Evolutionary conservation across 64 coral and sea anemone species (phyloP), one percentile per base, ranked within the genome.

Genomic region (Pocillopora damicornis): DNA sequence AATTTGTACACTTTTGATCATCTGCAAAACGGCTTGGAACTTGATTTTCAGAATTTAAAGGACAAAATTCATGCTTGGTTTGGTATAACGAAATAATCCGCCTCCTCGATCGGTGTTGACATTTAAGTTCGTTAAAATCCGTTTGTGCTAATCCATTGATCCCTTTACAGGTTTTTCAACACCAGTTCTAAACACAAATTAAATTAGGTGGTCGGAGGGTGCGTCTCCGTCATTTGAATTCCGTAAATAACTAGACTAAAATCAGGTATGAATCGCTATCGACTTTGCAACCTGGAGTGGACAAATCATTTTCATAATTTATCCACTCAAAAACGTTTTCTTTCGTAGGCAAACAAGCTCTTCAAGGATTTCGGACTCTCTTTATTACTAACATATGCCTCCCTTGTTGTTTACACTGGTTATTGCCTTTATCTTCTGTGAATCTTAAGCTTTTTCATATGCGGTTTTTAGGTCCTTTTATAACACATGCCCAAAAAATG

Each of bases 101-200:
- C 42, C 7, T 51, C 42, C 42, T 51, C 42, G 7, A 51, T 51
- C 11, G 56, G 10, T 56, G 57, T 59, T 60, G 26, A 79, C 18
- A 79, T 59, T 59, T 23, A 0, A 26, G 60, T 30, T 79, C n/a
- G 5, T 79, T 79, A 60, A 30, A 79, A 79, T 60, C 57, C 58
- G 77, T 60, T 79, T 60, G 15, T 51, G 58, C 15, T 60, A 79
- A 79, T 59, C 77, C 57, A 2, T 79, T 79, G 57, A 79, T 79
- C 77, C 57, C 57, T 79, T 23, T 20, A 60, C 37, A n/a, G 11
- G 51, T 25, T 23, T 79, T 56, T 79, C 13, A 20, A 79, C 22
- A 23, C 75, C 38, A 22, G 75, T 57, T 77, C 17, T 77, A 20
- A 79, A 25, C 57, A 60, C 51, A 26, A 79, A 30, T 60, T 13